These are phyloP conservation scores for Epizoanthus scotinus DNA, from an alignment of 92 coral and sea anemone species.

Conservation along the genomic window DNA sequence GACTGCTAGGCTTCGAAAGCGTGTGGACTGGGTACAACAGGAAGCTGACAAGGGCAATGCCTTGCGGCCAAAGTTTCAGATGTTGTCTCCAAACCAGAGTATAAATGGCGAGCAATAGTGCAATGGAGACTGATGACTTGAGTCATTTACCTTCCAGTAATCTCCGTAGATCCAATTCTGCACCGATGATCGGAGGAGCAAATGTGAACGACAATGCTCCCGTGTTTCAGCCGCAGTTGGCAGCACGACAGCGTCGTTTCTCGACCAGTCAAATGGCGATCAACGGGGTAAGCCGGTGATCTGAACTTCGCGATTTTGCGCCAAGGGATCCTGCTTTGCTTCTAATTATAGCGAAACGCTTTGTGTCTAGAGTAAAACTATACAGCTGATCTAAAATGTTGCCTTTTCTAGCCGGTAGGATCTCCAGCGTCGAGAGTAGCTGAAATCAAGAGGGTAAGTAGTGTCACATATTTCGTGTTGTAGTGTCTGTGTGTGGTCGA, in stretches of 20 bases:
- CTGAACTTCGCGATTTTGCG: conserved; percentile 40
- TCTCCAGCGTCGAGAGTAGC: conserved; percentile 95
- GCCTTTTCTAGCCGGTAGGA: conserved; percentile 59
- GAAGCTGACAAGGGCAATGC: conserved; percentile 83
- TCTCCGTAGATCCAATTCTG: conserved; percentile 96
- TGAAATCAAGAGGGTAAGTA: conserved; percentile 83
- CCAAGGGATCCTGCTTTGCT: background rate
- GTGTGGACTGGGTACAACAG: conserved; percentile 15
- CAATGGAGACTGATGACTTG: conserved; percentile 98
- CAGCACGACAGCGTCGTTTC: conserved; percentile 91
- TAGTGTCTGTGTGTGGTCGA: conserved; percentile 9
- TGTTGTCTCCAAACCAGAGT: conserved; percentile 62
- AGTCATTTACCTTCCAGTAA: conserved; percentile 83
- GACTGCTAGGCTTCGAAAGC: background rate
- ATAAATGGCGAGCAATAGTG: conserved; percentile 88
- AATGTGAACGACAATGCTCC: conserved; percentile 77
- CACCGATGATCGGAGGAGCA: conserved; percentile 98
- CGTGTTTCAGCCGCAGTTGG: conserved; percentile 69
- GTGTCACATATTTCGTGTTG: background rate
- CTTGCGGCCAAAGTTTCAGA: conserved; percentile 74
- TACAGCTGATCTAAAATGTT: conserved; percentile 4
- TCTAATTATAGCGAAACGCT: conserved; percentile 1
- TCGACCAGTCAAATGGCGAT: conserved; percentile 80
- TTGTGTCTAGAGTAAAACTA: background rate
- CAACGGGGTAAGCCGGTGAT: conserved; percentile 51